Base-by-base conservation (phyloP, 1,140 invertebrate species). In the Musca domestica region DNA sequence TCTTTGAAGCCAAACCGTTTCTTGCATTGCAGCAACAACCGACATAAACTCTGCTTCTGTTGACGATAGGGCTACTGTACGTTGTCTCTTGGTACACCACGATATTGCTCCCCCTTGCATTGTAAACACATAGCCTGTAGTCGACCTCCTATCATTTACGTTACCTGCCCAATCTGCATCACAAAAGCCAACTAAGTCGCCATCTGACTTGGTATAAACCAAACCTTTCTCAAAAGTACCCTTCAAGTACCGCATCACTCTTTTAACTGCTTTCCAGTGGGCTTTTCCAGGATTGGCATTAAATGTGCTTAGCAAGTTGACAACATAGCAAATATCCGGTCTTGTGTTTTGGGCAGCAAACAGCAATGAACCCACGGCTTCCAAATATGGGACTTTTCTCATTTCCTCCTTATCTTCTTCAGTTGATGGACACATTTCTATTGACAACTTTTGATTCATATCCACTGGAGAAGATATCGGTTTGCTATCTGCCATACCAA, bases 331-430 rank as follows among this genome's bases (percentile, higher is more conserved):
- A n/a, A 51, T 51, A 17, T 51, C 48, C 5, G 48, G 48, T 47
- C 82, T 69, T 2, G 82, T 82, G 30, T 64, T 73, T 2, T 72
- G 23, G 0, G 80, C 47, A 2, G 80, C 9, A 65, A 81, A 84
- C 48, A 83, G 71, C 5, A 84, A 66, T 1, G 73, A 46, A 19
- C 82, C 79, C 9, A 84, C 72, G 0, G 48, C 63, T n/a, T 72
- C 48, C 65, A 56, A 69, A 52, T 30, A 79, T n/a, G 70, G 70
- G 66, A 69, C 71, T 71, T 67, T 76, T 64, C 70, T 61, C 9
- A 67, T 68, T n/a, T n/a, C n/a, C n/a, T n/a, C 48, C n/a, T n/a
- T n/a, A n/a, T n/a, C n/a, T n/a, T 69, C 66, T 49, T 71, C 67
- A 22, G 48, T 67, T 27, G 69, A 58, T 49, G 63, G 70, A 64